Percentiles rank a stretch among this genome's conserved stretches.
These are phyloP conservation scores for Telmatochromis brachygnathus DNA, from an alignment of 2,113 vertebrate species.

Conservation along the genomic window DNA sequence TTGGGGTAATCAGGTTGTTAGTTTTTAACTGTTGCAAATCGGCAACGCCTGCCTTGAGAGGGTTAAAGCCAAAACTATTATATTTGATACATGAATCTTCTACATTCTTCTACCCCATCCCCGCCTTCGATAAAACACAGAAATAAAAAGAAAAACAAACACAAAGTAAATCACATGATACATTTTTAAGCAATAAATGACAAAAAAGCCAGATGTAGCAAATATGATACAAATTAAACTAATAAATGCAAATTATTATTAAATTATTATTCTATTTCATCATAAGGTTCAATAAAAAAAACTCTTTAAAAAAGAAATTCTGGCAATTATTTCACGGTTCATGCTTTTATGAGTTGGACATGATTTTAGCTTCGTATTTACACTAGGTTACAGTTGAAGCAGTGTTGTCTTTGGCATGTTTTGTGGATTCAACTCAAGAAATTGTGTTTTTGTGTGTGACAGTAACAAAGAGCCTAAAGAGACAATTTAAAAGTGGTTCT, in stretches of 20 bases:
- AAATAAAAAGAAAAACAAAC: not conserved
- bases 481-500: not conserved
- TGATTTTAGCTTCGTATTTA: not conserved
- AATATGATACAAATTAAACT: not conserved
- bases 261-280: not conserved
- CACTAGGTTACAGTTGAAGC: not conserved
- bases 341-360: not conserved
- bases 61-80: rapidly evolving
- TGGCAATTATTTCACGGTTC: not conserved
- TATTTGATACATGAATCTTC: not conserved
- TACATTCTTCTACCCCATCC: not conserved
- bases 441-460: not conserved
- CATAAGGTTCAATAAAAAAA: not conserved
- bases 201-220: not conserved
- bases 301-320: not conserved
- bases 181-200: not conserved
- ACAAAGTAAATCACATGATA: not conserved
- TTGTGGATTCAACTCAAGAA: not conserved
- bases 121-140: not conserved
- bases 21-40: no score
- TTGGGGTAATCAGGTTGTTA: no score
- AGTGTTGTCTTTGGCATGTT: not conserved
- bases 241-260: not conserved
- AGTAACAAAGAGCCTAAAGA: not conserved
- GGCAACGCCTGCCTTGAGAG: no score